Evolutionary conservation across 2,888 invertebrate species (phyloP).

Genomic region (Melikaiella ostensackeni): DNA sequence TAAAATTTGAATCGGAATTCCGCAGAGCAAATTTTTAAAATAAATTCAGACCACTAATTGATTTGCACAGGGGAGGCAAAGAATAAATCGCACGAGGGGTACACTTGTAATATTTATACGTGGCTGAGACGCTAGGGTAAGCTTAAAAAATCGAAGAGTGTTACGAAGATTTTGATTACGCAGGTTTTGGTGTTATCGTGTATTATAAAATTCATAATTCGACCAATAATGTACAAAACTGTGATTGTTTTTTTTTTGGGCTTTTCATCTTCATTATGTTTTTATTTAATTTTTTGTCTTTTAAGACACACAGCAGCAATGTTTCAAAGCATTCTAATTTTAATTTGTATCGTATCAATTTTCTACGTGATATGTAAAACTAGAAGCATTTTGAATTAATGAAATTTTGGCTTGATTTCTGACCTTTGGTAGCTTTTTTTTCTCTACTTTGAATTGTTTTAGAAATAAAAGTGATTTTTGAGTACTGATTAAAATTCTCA

Average conservation of each 20-base stretch:
- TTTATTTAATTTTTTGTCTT: too few species aligned
- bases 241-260: slow-evolving; percentile 21
- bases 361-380: slow-evolving; percentile 34
- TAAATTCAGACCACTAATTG: not conserved
- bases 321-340: slow-evolving; percentile 1
- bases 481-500: slow-evolving; percentile 19
- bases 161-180: slow-evolving; percentile 60
- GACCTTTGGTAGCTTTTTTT: not conserved
- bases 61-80: not conserved
- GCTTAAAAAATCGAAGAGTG: slow-evolving; percentile 62
- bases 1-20: not conserved
- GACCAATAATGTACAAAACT: slow-evolving; percentile 20
- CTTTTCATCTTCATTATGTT: not conserved
- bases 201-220: slow-evolving; percentile 34
- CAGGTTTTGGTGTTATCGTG: slow-evolving; percentile 32
- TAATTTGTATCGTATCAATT: not conserved
- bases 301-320: not conserved
- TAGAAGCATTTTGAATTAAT: slow-evolving; percentile 4
- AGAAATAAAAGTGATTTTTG: slow-evolving; percentile 3
- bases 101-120: not conserved
- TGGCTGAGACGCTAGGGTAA: slow-evolving; percentile 49
- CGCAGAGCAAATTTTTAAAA: not conserved
- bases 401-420: not conserved
- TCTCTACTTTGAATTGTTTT: not conserved
- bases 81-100: slow-evolving; percentile 2